Conservation (phyloP, 2,113 vertebrate genomes). For the Corythornis madagascariensis region DNA sequence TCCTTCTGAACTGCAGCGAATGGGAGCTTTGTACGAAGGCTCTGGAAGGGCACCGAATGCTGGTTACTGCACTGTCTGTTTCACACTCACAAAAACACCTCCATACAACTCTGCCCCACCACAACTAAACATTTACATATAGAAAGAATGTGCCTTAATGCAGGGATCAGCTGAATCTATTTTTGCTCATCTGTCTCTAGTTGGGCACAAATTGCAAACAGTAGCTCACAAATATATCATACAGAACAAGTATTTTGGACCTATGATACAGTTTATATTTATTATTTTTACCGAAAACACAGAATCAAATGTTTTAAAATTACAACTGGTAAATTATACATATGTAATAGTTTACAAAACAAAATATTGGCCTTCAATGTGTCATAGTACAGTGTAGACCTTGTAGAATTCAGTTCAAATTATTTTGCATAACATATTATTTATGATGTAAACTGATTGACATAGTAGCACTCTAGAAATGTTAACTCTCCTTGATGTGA, state of each 20-base stretch:
- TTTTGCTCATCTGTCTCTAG: background rate
- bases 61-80: background rate
- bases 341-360: slow-evolving; percentile 68
- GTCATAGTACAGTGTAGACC: slow-evolving; percentile 65
- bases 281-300: slow-evolving; percentile 74
- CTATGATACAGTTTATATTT: slow-evolving; percentile 70
- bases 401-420: slow-evolving; percentile 58
- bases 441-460: slow-evolving; percentile 53
- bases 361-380: slow-evolving; percentile 57
- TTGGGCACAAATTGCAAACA: background rate
- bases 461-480: slow-evolving; percentile 37
- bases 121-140: background rate
- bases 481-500: slow-evolving; percentile 1
- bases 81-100: background rate
- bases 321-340: slow-evolving; percentile 73
- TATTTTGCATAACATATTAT: slow-evolving; percentile 28
- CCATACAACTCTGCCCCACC: background rate
- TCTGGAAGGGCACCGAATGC: background rate
- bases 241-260: slow-evolving; percentile 32
- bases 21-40: background rate
- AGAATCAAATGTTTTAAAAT: slow-evolving; percentile 68
- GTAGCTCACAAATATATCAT: slow-evolving; percentile 10
- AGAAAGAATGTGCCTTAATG: background rate
- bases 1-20: background rate
- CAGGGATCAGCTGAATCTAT: background rate